Base-by-base conservation (phyloP, 1,140 invertebrate genomes). In the Fopius arisanus region DNA sequence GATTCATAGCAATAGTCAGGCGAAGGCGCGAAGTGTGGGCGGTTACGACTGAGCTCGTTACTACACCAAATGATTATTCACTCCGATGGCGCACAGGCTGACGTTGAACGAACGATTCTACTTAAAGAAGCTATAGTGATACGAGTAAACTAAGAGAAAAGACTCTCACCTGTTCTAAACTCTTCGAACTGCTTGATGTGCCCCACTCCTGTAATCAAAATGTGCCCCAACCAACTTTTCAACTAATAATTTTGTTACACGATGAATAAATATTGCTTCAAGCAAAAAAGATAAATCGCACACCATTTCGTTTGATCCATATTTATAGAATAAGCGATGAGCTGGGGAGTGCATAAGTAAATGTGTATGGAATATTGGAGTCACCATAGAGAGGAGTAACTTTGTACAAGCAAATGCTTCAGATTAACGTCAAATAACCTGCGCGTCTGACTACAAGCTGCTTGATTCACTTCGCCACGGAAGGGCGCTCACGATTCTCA, bases 31-130 rank as follows among this genome's bases (percentile, higher is more conserved):
- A 81, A 80, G 74, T 78, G 77, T 79, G 78, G 75, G 73, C 75
- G 78, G 81, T 81, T 80, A 83, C 79, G 78, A 75, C 79, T 81
- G 77, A 59, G 80, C 77, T 79, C 77, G 82, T 80, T 81, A 82
- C 80, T 78, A 80, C 67, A 72, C 78, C 77, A 84, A 85, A 85
- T 85, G 80, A 83, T 84, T 84, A 85, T 85, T 85, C 83, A 82
- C 83, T 80, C 72, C 73, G 69, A 23, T 67, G 37, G 69, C 54
- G 69, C 54, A 26, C 51, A 67, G 74, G 78, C 79, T 79, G 80
- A 82, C 81, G 72, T 83, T 84, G 80, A 84, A 82, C 77, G 79
- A 83, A 79, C 79, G 79, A 80, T 81, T 84, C 79, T 78, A 81
- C 78, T 81, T 79, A 79, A 79, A 82, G 79, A 81, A 78, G 76